A percentile compares a stretch with the other conserved stretches of the same genome.
Conservation (phyloP, 1,140 invertebrate genomes). For the Brevipalpus yothersi region DNA sequence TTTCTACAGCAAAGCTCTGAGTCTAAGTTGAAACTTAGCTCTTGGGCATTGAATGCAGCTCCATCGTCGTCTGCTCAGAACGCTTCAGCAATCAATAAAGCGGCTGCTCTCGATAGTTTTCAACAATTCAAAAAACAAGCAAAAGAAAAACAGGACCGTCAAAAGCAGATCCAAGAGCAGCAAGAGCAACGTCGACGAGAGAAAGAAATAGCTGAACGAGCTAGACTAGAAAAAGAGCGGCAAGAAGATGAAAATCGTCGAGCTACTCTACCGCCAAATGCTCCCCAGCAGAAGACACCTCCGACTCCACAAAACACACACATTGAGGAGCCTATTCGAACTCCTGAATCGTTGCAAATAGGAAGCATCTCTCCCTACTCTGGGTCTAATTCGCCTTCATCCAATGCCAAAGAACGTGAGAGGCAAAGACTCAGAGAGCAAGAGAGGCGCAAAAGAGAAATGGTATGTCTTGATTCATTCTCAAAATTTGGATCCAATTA, state of each 20-base stretch:
- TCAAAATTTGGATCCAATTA: neutral
- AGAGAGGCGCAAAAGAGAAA: slow-evolving; percentile 64
- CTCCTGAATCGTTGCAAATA: neutral
- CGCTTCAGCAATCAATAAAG: neutral
- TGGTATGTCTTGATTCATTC: slow-evolving; percentile 35
- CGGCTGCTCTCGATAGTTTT: slow-evolving; percentile 27
- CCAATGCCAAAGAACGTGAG: slow-evolving; percentile 24
- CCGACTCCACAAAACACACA: slow-evolving; percentile 9
- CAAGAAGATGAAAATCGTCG: slow-evolving; percentile 35
- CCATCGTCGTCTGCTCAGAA: neutral
- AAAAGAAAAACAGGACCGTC: slow-evolving; percentile 67
- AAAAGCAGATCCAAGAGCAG: slow-evolving; percentile 53
- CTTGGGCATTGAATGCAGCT: slow-evolving; percentile 31
- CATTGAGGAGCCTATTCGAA: slow-evolving; percentile 4
- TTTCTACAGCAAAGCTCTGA: slow-evolving; percentile 7
- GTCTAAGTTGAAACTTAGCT: slow-evolving; percentile 40
- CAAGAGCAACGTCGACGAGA: slow-evolving; percentile 45
- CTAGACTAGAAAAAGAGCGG: slow-evolving; percentile 48
- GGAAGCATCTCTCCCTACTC: slow-evolving; percentile 7
- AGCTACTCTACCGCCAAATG: slow-evolving; percentile 16
- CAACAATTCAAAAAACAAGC: slow-evolving; percentile 79
- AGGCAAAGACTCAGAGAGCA: slow-evolving; percentile 50
- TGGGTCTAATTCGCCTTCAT: slow-evolving; percentile 7
- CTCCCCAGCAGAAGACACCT: slow-evolving; percentile 3
- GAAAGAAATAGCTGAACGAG: slow-evolving; percentile 53